Conservation (phyloP, 2,113 vertebrate genomes). For the Rhinopomastus cyanomelas region DNA sequence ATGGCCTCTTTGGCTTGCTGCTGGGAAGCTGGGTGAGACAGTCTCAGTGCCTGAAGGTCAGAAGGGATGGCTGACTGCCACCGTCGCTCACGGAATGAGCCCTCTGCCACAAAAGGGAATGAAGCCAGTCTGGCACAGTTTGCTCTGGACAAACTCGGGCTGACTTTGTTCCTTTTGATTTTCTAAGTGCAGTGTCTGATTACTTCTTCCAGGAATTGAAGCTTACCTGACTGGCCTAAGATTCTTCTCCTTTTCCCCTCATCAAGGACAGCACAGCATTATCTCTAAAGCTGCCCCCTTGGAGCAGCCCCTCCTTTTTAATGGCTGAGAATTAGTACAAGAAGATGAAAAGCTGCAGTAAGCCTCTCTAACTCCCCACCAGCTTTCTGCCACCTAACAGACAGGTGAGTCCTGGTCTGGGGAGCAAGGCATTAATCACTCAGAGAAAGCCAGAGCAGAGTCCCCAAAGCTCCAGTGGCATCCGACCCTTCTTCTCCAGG, state of each 20-base stretch:
- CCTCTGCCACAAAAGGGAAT: background rate
- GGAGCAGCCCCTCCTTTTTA: background rate
- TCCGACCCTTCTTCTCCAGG: background rate
- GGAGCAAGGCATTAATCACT: rapidly evolving
- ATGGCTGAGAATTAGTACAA: background rate
- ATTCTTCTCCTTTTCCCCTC: background rate
- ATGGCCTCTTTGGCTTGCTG: background rate
- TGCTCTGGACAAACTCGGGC: background rate
- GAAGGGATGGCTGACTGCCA: background rate
- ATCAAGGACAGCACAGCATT: background rate
- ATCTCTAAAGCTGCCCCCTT: background rate
- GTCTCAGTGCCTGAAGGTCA: background rate
- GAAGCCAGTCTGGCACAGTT: background rate
- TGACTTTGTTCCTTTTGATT: background rate
- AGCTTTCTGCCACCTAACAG: background rate
- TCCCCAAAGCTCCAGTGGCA: rapidly evolving
- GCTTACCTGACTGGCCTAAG: background rate
- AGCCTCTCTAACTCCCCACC: background rate
- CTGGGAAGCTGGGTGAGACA: rapidly evolving
- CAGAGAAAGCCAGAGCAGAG: rapidly evolving
- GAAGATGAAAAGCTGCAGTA: background rate
- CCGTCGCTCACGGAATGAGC: background rate
- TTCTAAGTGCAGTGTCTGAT: background rate
- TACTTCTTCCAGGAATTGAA: background rate
- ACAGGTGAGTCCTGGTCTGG: background rate